Conservation (phyloP, 2,113 vertebrate species). For the Aptenodytes forsteri region DNA sequence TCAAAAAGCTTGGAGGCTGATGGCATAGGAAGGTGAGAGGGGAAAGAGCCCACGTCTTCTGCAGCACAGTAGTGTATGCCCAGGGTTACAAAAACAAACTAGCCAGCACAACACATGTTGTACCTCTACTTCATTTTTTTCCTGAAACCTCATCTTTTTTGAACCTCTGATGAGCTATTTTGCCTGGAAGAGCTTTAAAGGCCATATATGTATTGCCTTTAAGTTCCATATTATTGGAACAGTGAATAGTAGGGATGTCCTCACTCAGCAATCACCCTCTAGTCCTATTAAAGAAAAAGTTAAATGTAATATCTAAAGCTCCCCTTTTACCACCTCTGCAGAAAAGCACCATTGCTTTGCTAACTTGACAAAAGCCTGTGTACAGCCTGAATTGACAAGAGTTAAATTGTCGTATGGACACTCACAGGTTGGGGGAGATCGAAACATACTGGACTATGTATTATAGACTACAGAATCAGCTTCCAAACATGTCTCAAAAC, state of each 20-base stretch:
- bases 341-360: not conserved
- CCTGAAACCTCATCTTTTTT: not conserved
- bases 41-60: not conserved
- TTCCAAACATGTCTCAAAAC: not conserved
- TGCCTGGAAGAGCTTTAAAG: not conserved
- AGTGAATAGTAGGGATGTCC: not conserved
- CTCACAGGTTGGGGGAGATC: not conserved
- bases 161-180: not conserved
- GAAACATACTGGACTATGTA: not conserved
- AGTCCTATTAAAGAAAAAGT: not conserved
- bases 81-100: not conserved
- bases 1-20: not conserved
- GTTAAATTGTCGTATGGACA: not conserved
- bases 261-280: not conserved
- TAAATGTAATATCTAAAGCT: not conserved
- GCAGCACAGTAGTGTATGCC: not conserved
- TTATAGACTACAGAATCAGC: not conserved
- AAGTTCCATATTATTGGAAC: not conserved
- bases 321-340: not conserved
- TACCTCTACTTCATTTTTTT: not conserved
- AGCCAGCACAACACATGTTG: not conserved
- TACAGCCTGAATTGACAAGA: not conserved
- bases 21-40: not conserved
- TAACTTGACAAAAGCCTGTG: not conserved
- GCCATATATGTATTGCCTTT: not conserved